These are phyloP conservation scores for Abrostola triplasia DNA, from an alignment of 2,888 invertebrate genomes.

Conservation along the genomic window DNA sequence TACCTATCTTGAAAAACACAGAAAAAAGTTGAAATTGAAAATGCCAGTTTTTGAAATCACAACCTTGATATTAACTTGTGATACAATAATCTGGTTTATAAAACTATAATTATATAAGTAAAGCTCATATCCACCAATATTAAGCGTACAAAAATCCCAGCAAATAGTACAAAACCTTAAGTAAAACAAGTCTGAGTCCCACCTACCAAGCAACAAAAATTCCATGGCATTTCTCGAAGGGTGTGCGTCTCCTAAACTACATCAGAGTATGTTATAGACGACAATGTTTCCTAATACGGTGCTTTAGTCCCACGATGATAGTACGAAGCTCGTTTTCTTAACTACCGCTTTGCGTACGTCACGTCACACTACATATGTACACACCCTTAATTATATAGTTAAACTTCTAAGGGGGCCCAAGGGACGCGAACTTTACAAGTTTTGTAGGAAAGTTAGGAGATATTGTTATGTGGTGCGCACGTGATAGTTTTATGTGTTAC, in stretches of 20 bases:
- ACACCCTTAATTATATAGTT: slow-evolving; percentile 43
- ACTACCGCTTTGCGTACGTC: slow-evolving; percentile 37
- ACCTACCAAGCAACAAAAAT: too few relatives aligned
- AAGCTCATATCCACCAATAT: too few relatives aligned
- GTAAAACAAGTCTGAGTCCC: too few relatives aligned
- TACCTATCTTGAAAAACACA: too few relatives aligned
- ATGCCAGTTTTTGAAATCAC: too few relatives aligned
- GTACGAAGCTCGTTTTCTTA: slow-evolving; percentile 43
- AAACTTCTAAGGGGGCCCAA: slow-evolving; percentile 20
- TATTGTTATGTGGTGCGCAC: slow-evolving; percentile 9
- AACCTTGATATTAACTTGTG: too few relatives aligned
- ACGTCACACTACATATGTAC: slow-evolving; percentile 22
- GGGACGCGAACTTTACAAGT: slow-evolving; percentile 24
- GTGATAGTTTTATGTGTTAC: slow-evolving; percentile 14
- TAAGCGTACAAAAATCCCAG: too few relatives aligned
- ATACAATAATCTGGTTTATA: too few relatives aligned
- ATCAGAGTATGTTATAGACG: slow-evolving; percentile 19
- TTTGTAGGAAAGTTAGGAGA: slow-evolving; percentile 31
- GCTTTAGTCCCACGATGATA: slow-evolving; percentile 50
- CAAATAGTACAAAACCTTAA: too few relatives aligned
- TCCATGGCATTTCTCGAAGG: neutral
- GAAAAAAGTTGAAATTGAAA: too few relatives aligned
- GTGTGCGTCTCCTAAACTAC: slow-evolving; percentile 31
- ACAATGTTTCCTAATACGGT: slow-evolving; percentile 52
- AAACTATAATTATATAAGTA: too few relatives aligned